Evolutionary conservation across 2,797 vertebrate species (phyloP).

Genomic region (Scomberomorus guttatus): DNA sequence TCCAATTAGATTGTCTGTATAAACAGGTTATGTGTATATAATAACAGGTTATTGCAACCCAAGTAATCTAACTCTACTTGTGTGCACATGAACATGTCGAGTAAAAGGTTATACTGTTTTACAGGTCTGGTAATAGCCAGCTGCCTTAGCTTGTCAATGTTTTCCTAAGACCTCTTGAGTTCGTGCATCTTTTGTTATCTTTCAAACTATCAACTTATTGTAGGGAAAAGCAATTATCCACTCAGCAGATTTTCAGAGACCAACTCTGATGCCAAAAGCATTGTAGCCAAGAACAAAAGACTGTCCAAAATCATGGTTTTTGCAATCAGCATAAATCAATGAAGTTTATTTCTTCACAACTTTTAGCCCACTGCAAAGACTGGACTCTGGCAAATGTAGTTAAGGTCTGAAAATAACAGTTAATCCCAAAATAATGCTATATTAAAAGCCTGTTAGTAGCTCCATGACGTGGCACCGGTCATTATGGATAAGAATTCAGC

Average conservation of each 20-base stretch:
- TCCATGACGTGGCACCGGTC: not conserved
- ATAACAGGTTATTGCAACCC: not conserved
- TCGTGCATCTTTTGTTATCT: constrained; percentile 28
- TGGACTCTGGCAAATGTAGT: constrained; percentile 1
- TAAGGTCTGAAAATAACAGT: not conserved
- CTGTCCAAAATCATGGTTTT: constrained; percentile 47
- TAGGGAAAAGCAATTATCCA: constrained; percentile 46
- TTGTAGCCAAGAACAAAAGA: constrained; percentile 44
- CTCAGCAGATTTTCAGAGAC: constrained; percentile 51
- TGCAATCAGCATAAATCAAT: constrained; percentile 62
- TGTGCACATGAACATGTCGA: not conserved
- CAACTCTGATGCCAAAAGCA: constrained; percentile 48
- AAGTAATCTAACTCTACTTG: not conserved
- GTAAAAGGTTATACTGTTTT: constrained; percentile 12
- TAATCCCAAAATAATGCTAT: not conserved
- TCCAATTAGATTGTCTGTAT: not conserved
- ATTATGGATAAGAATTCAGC: not conserved
- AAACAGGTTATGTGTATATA: not conserved
- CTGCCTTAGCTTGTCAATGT: constrained; percentile 30
- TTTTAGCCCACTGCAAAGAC: constrained; percentile 14
- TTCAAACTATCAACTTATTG: constrained; percentile 39
- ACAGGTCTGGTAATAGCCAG: constrained; percentile 7
- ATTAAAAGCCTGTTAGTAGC: not conserved
- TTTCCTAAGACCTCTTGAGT: constrained; percentile 18
- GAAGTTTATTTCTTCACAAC: constrained; percentile 24